Conservation (phyloP, 2,888 invertebrate genomes). For the Macrosiphum euphorbiae region DNA sequence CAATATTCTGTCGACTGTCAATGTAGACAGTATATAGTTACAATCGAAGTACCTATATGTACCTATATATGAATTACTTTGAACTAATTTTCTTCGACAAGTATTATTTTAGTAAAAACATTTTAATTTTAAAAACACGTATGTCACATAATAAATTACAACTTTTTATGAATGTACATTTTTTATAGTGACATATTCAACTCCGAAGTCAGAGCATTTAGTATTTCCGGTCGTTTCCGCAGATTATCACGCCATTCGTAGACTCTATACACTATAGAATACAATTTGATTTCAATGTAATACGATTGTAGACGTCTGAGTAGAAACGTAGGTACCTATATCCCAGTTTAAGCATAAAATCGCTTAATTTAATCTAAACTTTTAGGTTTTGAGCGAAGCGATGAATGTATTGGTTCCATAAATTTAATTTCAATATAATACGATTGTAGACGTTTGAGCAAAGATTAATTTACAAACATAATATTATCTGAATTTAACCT, state of each 20-base stretch:
- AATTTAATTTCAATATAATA: no score
- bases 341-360: no score
- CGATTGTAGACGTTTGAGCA: no score
- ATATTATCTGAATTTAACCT: no score
- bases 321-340: not conserved
- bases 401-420: no score
- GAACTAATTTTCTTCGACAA: not conserved
- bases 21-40: not conserved
- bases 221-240: not conserved
- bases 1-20: not conserved
- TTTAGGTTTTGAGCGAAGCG: not conserved
- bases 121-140: not conserved
- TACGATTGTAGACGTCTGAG: not conserved
- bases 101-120: not conserved
- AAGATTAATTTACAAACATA: no score
- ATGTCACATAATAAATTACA: not conserved
- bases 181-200: not conserved
- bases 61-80: not conserved
- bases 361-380: not conserved
- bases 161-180: not conserved
- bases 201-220: not conserved
- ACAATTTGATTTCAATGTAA: not conserved
- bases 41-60: not conserved
- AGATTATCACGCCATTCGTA: not conserved
- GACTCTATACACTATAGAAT: not conserved